phyloP scores from a whole-genome alignment of 2,113 vertebrate genomes.

The human region DNA sequence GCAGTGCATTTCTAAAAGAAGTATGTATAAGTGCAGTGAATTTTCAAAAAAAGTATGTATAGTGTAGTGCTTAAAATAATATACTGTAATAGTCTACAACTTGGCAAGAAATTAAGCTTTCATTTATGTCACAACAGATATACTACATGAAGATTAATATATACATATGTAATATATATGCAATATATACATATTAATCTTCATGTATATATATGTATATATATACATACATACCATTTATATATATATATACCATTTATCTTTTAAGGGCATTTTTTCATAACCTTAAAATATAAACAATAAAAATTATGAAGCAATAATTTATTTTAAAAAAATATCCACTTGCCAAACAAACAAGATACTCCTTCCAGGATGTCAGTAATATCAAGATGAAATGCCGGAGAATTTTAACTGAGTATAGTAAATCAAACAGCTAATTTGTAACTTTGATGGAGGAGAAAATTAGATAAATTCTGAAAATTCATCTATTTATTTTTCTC shows the following conservation, averaged over 20 bases:
- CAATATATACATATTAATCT: no score
- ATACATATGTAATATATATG: no score
- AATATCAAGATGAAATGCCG: neutral
- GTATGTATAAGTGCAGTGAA: neutral
- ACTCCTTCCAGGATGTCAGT: neutral
- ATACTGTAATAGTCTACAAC: neutral
- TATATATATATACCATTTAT: neutral
- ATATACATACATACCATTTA: no score
- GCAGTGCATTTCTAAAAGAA: neutral
- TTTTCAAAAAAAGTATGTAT: neutral
- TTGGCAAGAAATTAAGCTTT: neutral
- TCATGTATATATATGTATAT: no score
- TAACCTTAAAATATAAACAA: neutral
- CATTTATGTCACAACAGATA: neutral
- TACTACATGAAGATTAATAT: neutral
- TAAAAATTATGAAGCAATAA: neutral
- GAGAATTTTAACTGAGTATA: constrained; percentile 2
- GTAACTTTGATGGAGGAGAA: neutral
- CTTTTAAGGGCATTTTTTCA: neutral
- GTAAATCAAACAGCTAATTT: constrained; percentile 20
- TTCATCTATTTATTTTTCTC: neutral
- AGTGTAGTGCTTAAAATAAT: neutral
- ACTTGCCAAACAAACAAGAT: neutral
- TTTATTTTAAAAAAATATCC: neutral
- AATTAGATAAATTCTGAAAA: neutral